Percentiles rank a stretch among this genome's conserved stretches.
Conservation (phyloP, 1,140 invertebrate genomes). For the Lasaia peninsularis region DNA sequence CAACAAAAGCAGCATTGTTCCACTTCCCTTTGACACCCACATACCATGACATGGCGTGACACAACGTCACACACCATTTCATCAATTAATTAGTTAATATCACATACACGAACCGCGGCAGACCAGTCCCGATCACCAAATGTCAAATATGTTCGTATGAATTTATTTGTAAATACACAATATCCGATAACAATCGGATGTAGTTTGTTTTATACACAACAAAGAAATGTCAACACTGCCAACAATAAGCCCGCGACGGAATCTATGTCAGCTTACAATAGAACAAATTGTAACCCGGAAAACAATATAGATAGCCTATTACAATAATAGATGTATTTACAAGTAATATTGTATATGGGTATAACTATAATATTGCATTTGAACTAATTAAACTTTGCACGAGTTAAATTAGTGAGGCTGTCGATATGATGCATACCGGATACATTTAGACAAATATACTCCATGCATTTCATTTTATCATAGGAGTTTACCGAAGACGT, state of each 20-base stretch:
- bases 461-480: no score
- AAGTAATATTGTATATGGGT: neutral
- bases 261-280: neutral
- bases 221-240: slow-evolving; percentile 10
- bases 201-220: slow-evolving; percentile 22
- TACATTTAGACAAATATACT: no score
- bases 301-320: neutral
- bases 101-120: slow-evolving; percentile 9
- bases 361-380: no score
- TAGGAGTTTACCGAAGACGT: no score
- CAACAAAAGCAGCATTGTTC: slow-evolving; percentile 46
- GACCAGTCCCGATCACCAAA: slow-evolving; percentile 25
- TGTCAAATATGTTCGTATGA: slow-evolving; percentile 30
- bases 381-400: no score
- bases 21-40: slow-evolving; percentile 19
- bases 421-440: no score
- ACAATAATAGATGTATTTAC: neutral
- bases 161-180: slow-evolving; percentile 21
- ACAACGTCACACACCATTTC: neutral
- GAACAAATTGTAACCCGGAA: neutral
- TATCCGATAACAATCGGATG: slow-evolving; percentile 1
- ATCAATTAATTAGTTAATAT: neutral
- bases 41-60: neutral
- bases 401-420: no score
- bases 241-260: neutral